phyloP scores from a whole-genome alignment of 2,113 vertebrate species.

The Neotragus moschatus region DNA sequence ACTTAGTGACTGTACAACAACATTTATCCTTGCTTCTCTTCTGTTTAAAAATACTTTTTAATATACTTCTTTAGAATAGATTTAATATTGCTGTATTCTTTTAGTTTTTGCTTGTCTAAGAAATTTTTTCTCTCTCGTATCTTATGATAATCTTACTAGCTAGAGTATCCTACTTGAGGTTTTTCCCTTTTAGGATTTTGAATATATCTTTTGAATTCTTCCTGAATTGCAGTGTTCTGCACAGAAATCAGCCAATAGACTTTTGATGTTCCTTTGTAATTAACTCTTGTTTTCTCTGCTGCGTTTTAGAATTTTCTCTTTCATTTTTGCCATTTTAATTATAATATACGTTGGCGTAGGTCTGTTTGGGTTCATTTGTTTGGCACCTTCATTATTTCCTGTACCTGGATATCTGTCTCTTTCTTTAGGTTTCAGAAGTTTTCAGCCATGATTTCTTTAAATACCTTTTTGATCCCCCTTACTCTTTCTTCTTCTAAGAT shows the following conservation, averaged over 20 bases:
- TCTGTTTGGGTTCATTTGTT: neutral
- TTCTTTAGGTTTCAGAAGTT: neutral
- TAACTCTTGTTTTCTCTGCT: neutral
- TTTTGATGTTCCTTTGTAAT: neutral
- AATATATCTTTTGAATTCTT: neutral
- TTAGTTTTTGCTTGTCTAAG: neutral
- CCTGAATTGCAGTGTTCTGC: neutral
- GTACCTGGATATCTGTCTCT: neutral
- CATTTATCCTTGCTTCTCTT: neutral
- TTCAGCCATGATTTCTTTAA: neutral
- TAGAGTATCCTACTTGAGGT: neutral
- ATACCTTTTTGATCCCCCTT: neutral
- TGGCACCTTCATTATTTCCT: neutral
- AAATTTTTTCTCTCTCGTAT: neutral
- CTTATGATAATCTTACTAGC: neutral
- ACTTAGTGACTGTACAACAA: neutral
- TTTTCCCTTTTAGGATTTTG: neutral
- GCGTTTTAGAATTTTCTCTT: neutral
- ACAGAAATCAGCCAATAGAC: neutral
- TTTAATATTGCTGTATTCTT: neutral
- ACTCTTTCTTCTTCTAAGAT: neutral
- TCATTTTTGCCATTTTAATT: neutral
- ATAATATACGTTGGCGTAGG: neutral
- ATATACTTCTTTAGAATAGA: neutral
- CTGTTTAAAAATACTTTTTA: neutral